Percentiles rank a stretch among this genome's conserved stretches.
These are phyloP conservation scores for Andinoacara biseriatus DNA, from an alignment of 2,113 vertebrate species.

Conservation along the genomic window DNA sequence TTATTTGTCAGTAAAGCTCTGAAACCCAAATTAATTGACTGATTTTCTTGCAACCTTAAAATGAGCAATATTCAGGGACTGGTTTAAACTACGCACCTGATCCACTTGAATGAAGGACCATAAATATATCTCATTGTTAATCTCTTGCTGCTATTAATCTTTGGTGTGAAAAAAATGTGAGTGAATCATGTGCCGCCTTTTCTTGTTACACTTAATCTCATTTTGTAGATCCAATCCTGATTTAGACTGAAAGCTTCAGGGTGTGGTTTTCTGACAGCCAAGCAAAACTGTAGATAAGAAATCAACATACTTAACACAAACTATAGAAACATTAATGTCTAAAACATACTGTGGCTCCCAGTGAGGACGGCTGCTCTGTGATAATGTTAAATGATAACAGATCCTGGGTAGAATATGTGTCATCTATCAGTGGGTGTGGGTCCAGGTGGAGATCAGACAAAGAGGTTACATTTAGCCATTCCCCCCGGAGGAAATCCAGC, in stretches of 20 bases:
- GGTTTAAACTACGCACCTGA: background rate
- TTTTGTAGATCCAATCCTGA: background rate
- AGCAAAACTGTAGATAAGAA: slow-evolving; percentile 16
- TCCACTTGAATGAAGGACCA: background rate
- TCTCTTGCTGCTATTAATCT: background rate
- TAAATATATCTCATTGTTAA: background rate
- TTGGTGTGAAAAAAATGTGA: background rate
- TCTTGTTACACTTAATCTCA: background rate
- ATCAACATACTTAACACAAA: background rate
- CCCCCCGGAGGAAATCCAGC: slow-evolving; percentile 26
- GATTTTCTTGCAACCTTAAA: background rate
- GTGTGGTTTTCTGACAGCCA: background rate
- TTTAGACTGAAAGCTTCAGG: slow-evolving; percentile 2
- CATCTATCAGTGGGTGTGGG: slow-evolving; percentile 35
- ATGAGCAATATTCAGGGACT: background rate
- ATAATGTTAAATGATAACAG: slow-evolving; percentile 3
- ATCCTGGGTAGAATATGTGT: slow-evolving; percentile 17
- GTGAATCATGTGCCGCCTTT: background rate
- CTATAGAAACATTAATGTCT: background rate
- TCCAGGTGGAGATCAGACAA: slow-evolving; percentile 41
- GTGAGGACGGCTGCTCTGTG: background rate
- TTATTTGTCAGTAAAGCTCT: background rate
- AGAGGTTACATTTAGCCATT: slow-evolving; percentile 47
- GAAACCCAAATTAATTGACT: background rate
- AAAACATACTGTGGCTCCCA: background rate